phyloP scores from a whole-genome alignment of 2,113 vertebrate species.

The Nasalis larvatus region DNA sequence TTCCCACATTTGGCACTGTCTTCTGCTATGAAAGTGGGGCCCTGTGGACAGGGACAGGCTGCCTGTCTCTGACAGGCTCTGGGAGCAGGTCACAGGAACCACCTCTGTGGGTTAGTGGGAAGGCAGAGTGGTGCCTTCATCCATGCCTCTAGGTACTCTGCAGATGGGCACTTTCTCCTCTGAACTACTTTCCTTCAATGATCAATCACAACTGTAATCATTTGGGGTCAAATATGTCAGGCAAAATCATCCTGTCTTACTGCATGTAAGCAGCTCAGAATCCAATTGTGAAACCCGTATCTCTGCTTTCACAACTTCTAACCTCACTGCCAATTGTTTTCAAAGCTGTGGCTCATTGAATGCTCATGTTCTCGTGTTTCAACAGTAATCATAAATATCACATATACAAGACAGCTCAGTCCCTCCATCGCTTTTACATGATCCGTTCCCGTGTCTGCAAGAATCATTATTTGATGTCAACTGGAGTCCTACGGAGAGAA shows the following conservation, averaged over 20 bases:
- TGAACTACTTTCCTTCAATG: background rate
- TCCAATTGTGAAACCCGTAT: background rate
- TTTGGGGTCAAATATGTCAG: background rate
- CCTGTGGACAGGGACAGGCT: rapidly evolving
- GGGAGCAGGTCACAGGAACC: rapidly evolving
- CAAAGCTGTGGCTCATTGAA: background rate
- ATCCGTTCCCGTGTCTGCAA: background rate
- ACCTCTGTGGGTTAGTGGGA: too few relatives aligned
- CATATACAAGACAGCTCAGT: background rate
- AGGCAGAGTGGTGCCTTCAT: background rate
- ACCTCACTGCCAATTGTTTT: background rate
- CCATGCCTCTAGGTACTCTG: rapidly evolving
- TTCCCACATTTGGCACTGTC: too few relatives aligned
- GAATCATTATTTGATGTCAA: background rate
- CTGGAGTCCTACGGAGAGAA: too few relatives aligned
- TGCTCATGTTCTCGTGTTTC: background rate
- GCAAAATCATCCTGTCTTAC: background rate
- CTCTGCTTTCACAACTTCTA: background rate
- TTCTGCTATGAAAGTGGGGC: rapidly evolving
- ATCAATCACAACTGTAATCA: rapidly evolving
- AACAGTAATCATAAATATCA: background rate
- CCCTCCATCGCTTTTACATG: rapidly evolving
- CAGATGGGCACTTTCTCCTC: background rate
- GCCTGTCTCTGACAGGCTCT: background rate
- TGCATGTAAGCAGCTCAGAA: background rate